A percentile compares a stretch with the other conserved stretches of the same genome.
Conservation (phyloP, 35 echinoderm and acorn worm species). For the Ophiothrix spiculata region DNA sequence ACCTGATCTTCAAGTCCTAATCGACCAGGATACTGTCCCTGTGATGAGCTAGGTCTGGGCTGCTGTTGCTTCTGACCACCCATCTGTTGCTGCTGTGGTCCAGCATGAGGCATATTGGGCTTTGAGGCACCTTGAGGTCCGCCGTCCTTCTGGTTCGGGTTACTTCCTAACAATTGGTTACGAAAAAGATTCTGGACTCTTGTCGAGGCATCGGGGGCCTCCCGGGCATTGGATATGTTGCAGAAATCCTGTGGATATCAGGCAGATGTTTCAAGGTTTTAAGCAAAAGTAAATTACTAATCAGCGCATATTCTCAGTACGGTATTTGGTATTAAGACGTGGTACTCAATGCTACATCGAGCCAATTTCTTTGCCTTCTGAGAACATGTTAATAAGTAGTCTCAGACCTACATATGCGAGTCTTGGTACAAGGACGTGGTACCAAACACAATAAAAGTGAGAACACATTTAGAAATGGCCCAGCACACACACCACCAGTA, state of each 20-base stretch:
- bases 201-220: slow-evolving; percentile 81
- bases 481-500: no score
- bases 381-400: no score
- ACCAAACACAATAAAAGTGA: no score
- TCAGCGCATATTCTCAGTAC: no score
- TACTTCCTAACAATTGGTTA: slow-evolving; percentile 59
- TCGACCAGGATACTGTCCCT: background rate
- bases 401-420: no score
- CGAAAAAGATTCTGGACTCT: slow-evolving; percentile 79
- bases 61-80: slow-evolving; percentile 3
- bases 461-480: no score
- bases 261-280: no score
- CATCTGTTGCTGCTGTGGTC: background rate
- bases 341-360: no score
- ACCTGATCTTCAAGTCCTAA: background rate
- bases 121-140: slow-evolving; percentile 12
- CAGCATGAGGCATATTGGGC: slow-evolving; percentile 9
- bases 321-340: no score
- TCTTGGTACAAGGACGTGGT: no score
- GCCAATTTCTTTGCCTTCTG: no score
- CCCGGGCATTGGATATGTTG: slow-evolving; percentile 65
- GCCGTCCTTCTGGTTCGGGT: background rate
- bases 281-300: no score
- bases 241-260: slow-evolving; percentile 70
- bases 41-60: background rate